Base-by-base conservation (phyloP, 2,888 invertebrate genomes). In the Nematopogon swammerdamellus region DNA sequence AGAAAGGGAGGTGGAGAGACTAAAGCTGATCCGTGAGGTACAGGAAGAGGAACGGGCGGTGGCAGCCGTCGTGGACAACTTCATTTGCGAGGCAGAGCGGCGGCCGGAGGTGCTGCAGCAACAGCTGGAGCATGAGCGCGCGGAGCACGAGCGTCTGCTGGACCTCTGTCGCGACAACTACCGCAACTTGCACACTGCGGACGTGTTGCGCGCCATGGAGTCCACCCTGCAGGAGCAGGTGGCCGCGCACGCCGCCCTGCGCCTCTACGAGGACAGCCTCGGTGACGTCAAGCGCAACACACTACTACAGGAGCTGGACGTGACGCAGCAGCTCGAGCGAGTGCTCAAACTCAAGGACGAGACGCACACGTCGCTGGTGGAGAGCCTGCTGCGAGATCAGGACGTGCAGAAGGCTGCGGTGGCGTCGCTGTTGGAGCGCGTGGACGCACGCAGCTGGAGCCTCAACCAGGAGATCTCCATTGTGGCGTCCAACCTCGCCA, bases 381-480 rank as follows among this genome's bases (percentile, higher is more conserved):
- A 79, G 46, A 82, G 83, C 60, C 70, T 91, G 49, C 74, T 85
- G 56, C 82, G 85, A 60, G 87, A 90, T 61, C 86, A 85, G 61
- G 86, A 86, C 57, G 63, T 89, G 49, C 91, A 91, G 63, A 87
- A 86, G 65, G 86, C 84, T 4, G 85, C 88, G 8, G 88, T 91
- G 2, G 85, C 86, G 19, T 84, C 87, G 14, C 69, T 91, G 45
- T 69, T 91, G 52, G 88, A 89, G 67, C 82, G 85, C 60, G 86
- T 87, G 54, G 91, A 91, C 70, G 83, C 89, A 6, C 84, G 86
- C 59, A 86, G 85, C 54, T 89, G 89, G 89, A 87, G 88, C 58
- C 73, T 91, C 19, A 82, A 88, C 56, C 88, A 90, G 63, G 89
- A 90, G 77, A 86, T 91, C 54, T 81, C 83, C 57, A 69, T 89